Evolutionary conservation across 2,797 vertebrate species (phyloP), one percentile per base, ranked within the genome.

Genomic region (Leptatherina wallacei): DNA sequence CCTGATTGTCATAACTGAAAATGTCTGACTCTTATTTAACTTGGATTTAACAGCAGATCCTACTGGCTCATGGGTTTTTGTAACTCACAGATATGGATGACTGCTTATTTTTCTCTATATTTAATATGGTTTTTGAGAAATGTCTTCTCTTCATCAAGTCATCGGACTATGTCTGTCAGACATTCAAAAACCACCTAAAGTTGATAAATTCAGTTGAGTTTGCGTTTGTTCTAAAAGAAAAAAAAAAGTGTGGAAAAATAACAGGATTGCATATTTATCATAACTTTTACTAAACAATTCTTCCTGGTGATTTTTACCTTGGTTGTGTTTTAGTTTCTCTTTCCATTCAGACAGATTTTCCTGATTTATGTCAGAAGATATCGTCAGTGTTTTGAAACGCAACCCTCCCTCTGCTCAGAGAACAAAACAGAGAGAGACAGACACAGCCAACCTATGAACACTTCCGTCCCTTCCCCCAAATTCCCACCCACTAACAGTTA

Each of bases 371-470:
- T 16, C 54, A 14, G 24, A 0, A 29, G 12, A 29, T 7, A 55
- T 51, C 4, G 16, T 56, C 68, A 30, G 36, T 10, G 14, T 24
- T 64, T 9, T 74, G 49, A 38, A 55, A 63, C 60, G 33, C 51
- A 62, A 4, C 38, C 42, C 30, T 30, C 35, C 18, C n/a, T 27
- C 9, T 73, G 72, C 65, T 58, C 12, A 64, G 36, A 73, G 55
- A 69, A 38, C 22, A 35, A 22, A 59, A 68, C 44, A 65, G 16
- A 67, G 33, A 14, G 20, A 38, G 58, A 52, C 22, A 3, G 20
- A 24, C 69, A 30, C 51, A 47, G 32, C 13, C 12, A 11, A 69
- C 27, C 42, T 61, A 51, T 29, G 29, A 55, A 1, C 29, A 42
- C 29, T 8, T 55, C 35, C 35, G 38, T n/a, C 12, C 20, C 55